Evolutionary conservation across 2,888 invertebrate genomes (phyloP).

Genomic region (Dicyrtoma fusca): DNA sequence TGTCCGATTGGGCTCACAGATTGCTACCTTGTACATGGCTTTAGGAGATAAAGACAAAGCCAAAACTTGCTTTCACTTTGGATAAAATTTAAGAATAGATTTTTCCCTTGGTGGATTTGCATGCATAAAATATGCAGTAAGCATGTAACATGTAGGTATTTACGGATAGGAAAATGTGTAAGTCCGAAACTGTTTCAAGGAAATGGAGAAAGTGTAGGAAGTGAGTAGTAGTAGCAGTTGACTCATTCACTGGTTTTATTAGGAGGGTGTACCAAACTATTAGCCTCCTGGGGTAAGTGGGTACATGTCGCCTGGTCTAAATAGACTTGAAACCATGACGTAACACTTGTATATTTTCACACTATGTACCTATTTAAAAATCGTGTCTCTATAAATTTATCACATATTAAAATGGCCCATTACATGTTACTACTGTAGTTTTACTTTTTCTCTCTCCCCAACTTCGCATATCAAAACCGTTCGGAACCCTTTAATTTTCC

Average conservation of each 20-base stretch:
- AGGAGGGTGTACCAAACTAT: conserved; percentile 2
- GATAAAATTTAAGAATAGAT: not conserved
- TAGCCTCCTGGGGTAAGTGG: conserved; percentile 14
- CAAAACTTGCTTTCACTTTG: too few relatives aligned
- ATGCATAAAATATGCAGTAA: conserved; percentile 10
- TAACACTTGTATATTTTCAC: too few relatives aligned
- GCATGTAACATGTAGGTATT: too few relatives aligned
- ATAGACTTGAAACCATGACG: too few relatives aligned
- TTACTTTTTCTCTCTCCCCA: not conserved
- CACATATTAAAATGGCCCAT: not conserved
- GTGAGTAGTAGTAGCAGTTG: not conserved
- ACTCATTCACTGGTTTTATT: conserved; percentile 1
- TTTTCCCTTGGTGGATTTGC: not conserved
- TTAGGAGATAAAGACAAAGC: too few relatives aligned
- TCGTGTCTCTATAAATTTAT: not conserved
- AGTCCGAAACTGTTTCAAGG: conserved; percentile 3
- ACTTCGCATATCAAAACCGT: not conserved
- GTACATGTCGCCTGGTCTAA: not conserved
- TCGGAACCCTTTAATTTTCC: conserved; percentile 19
- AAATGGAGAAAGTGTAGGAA: conserved; percentile 4
- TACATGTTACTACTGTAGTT: not conserved
- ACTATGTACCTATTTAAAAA: not conserved
- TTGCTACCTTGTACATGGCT: too few relatives aligned
- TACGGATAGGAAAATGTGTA: not conserved
- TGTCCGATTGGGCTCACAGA: too few relatives aligned